Evolutionary conservation across 2,797 vertebrate species (phyloP).

Genomic region (Gallinago solitaria): DNA sequence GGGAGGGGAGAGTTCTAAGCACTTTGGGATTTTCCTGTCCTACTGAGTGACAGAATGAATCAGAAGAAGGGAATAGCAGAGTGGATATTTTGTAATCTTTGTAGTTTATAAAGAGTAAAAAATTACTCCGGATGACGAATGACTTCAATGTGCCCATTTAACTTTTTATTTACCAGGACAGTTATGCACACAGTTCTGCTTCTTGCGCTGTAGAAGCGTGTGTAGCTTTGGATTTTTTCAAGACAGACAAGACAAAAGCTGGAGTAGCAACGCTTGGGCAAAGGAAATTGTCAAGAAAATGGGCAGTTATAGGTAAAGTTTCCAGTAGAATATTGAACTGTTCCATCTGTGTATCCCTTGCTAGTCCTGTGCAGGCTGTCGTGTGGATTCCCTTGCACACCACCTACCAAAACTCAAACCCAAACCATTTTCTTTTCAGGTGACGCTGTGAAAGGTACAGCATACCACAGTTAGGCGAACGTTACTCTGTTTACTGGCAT

Average conservation of each 20-base stretch:
- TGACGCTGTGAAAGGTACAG: neutral
- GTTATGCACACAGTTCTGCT: neutral
- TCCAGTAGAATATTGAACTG: neutral
- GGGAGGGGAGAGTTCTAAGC: neutral
- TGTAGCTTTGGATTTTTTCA: neutral
- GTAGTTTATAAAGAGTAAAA: neutral
- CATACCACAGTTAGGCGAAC: accelerated
- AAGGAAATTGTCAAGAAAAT: neutral
- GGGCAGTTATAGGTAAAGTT: neutral
- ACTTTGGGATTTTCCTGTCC: neutral
- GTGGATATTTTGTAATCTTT: neutral
- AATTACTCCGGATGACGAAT: neutral
- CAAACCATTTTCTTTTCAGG: neutral
- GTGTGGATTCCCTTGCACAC: neutral
- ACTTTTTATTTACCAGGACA: neutral
- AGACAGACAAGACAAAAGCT: neutral
- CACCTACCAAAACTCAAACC: neutral
- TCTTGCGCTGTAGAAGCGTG: neutral
- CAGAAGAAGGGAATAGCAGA: neutral
- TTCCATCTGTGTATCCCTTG: neutral
- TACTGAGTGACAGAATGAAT: neutral
- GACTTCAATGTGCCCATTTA: neutral
- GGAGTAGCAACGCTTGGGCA: neutral
- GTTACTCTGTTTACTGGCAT: neutral
- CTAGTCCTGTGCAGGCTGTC: neutral